Conservation (phyloP, 1,140 invertebrate genomes). For the Drosophila miranda region DNA sequence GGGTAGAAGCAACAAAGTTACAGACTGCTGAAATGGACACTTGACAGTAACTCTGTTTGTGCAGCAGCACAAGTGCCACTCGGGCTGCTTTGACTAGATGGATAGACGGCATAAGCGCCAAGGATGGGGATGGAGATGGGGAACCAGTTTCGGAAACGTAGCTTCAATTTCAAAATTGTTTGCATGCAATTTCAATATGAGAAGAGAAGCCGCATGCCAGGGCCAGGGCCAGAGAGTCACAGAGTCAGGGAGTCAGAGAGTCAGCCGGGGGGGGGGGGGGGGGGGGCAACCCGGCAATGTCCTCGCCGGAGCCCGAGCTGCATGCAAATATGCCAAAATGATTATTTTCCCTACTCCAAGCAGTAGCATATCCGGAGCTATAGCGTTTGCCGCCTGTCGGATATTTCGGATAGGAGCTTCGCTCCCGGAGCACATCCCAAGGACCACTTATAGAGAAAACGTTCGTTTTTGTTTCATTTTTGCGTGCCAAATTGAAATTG, state of each 20-base stretch:
- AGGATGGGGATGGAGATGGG: background rate
- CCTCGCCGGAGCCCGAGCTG: constrained; percentile 54
- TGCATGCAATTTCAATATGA: constrained; percentile 78
- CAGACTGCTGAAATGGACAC: constrained; percentile 73
- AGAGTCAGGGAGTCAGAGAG: constrained; percentile 27
- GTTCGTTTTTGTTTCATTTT: constrained; percentile 77
- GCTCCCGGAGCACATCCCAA: constrained; percentile 38
- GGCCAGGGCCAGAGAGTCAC: constrained; percentile 41
- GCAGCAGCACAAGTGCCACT: constrained; percentile 69
- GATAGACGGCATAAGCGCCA: constrained; percentile 1
- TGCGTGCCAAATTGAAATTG: constrained; percentile 78
- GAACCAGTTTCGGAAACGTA: constrained; percentile 59
- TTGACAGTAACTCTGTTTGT: constrained; percentile 77
- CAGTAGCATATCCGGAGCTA: background rate
- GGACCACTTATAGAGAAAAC: constrained; percentile 66
- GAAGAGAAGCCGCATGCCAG: constrained; percentile 53
- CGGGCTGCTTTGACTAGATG: constrained; percentile 38
- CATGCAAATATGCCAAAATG: constrained; percentile 78
- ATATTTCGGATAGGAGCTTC: constrained; percentile 48
- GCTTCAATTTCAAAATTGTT: constrained; percentile 80
- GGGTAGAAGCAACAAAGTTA: constrained; percentile 72
- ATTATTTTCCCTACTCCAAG: constrained; percentile 68
- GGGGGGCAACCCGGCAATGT: constrained; percentile 29
- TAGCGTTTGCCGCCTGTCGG: constrained; percentile 46
- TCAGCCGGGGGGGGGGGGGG: constrained; percentile 25